Conservation (phyloP, 2,888 invertebrate species). For the Melanostoma mellinum region DNA sequence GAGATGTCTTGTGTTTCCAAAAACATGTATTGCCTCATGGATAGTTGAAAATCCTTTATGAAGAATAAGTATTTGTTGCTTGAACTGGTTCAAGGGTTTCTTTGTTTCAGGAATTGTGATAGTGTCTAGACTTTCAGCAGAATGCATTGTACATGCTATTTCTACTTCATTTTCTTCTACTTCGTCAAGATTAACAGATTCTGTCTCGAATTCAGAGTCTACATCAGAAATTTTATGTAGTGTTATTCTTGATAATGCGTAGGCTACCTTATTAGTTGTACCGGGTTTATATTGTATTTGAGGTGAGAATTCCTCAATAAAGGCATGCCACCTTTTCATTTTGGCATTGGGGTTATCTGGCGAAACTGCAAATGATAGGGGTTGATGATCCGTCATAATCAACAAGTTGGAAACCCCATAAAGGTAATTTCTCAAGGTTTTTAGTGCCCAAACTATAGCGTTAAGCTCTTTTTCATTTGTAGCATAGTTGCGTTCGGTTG, state of each 20-base stretch:
- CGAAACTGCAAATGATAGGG: neutral
- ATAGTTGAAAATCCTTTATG: neutral
- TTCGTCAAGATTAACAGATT: neutral
- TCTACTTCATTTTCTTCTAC: neutral
- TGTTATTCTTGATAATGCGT: neutral
- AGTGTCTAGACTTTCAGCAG: too few species aligned
- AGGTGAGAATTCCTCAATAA: too few species aligned
- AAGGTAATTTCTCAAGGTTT: too few species aligned
- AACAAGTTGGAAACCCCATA: neutral
- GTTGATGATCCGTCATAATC: neutral
- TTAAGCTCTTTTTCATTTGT: neutral
- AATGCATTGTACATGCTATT: neutral
- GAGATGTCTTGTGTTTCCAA: neutral
- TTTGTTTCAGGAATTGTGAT: too few species aligned
- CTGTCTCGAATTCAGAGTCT: neutral
- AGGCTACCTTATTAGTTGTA: too few species aligned
- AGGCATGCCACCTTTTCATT: neutral
- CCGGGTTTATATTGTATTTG: neutral
- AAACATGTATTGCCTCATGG: neutral
- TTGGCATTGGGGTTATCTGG: neutral
- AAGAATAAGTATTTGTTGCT: neutral
- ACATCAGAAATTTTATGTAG: neutral
- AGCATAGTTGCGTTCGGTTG: too few species aligned
- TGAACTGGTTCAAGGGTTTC: too few species aligned
- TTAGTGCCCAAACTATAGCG: neutral